Evolutionary conservation across 2,113 vertebrate genomes (phyloP), one percentile per base, ranked within the genome.

Genomic region (Pomatorhinus ruficollis): DNA sequence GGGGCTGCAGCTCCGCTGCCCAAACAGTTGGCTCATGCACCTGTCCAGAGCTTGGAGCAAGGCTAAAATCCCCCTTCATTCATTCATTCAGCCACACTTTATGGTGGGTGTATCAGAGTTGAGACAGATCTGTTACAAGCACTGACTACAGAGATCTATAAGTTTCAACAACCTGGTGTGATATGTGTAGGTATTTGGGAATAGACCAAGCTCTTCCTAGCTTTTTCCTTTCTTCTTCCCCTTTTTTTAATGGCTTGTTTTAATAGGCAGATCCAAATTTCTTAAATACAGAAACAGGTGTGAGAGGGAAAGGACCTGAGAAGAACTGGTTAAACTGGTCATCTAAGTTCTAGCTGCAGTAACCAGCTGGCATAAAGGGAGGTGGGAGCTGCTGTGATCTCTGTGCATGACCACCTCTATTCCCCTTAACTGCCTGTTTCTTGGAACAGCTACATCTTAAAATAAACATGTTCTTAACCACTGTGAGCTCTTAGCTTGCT

Each of bases 71-170:
- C 16, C 6, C 17, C 4, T 54, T 50, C 75, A 8, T 63, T 59
- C 35, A 4, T 53, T 84, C 30, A 27, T 50, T 83, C 31, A 75
- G 9, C 4, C 31, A 5, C 5, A 0, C 45, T 81, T 66, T 8
- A 6, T 33, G 10, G 16, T 63, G 64, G 21, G 9, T 76, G 2
- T 47, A 3, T 45, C 64, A 27, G 10, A 70, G 49, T 90, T 94
- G 25, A 47, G 60, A 15, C 10, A 30, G 47, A 42, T 84, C 17
- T 52, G 12, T 72, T 74, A 52, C 6, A 66, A 47, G 39, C 27
- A 23, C 1, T 1, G 24, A 5, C 15, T 53, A 28, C 24, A 25
- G 28, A 50, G 39, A 39, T 10, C 47, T 19, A 0, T 14, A n/a
- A 12, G 31, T 79, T 85, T 56, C 7, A 16, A 10, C n/a, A 31